Evolutionary conservation across 1,140 invertebrate species (phyloP).

Genomic region (Sesamia nonagrioides): DNA sequence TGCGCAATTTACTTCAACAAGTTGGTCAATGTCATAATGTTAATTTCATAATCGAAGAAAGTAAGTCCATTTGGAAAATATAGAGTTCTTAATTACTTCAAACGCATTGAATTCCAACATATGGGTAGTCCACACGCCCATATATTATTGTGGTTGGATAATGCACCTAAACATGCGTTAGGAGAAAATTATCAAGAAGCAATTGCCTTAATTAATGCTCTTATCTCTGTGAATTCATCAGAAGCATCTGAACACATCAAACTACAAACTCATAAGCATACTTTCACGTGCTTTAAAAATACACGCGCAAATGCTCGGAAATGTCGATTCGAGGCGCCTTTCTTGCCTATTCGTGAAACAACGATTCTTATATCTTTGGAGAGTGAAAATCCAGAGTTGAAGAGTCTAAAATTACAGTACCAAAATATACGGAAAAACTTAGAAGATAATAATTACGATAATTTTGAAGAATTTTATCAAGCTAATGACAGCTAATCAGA

Average conservation of each 20-base stretch:
- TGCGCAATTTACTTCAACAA: constrained; percentile 79
- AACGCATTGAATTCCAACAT: constrained; percentile 84
- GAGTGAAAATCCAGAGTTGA: not conserved
- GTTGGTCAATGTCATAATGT: constrained; percentile 54
- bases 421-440: not conserved
- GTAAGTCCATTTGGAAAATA: constrained; percentile 70
- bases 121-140: constrained; percentile 68
- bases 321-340: constrained; percentile 57
- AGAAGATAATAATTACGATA: too few relatives aligned
- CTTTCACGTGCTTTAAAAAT: constrained; percentile 51
- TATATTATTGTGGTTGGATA: constrained; percentile 54
- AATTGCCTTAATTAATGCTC: constrained; percentile 33
- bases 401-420: not conserved
- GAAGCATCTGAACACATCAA: constrained; percentile 50
- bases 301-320: constrained; percentile 25
- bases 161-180: constrained; percentile 49
- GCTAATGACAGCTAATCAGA: too few relatives aligned
- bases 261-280: constrained; percentile 48
- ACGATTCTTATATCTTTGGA: constrained; percentile 40
- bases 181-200: constrained; percentile 23
- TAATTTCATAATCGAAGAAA: constrained; percentile 63
- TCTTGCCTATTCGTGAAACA: constrained; percentile 54
- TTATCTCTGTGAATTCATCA: constrained; percentile 47
- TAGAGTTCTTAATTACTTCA: constrained; percentile 69
- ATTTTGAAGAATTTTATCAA: too few relatives aligned